A percentile compares a stretch with the other conserved stretches of the same genome.
phyloP scores from a whole-genome alignment of 2,888 invertebrate species.

The Andrena hattorfiana region DNA sequence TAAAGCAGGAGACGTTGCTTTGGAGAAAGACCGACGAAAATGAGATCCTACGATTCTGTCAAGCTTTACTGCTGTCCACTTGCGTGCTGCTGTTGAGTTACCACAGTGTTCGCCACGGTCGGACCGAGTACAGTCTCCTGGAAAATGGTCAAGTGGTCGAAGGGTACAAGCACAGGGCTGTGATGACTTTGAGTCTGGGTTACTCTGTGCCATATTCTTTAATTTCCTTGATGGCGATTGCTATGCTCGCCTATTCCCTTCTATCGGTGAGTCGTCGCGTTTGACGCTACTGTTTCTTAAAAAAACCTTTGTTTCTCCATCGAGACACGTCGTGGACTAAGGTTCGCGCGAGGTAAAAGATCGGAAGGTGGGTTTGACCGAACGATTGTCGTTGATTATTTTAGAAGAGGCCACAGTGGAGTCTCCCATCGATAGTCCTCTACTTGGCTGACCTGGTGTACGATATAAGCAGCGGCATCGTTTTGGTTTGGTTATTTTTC shows the following conservation, averaged over 20 bases:
- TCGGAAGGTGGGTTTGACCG: background rate
- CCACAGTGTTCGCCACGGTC: constrained; percentile 71
- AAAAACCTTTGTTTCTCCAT: background rate
- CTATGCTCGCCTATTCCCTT: constrained; percentile 76
- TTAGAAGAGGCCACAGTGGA: constrained; percentile 76
- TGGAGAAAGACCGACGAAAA: constrained; percentile 24
- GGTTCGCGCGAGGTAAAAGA: background rate
- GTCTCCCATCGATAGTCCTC: constrained; percentile 75
- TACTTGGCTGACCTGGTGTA: constrained; percentile 74
- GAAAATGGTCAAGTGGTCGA: constrained; percentile 73
- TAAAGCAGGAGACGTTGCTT: background rate
- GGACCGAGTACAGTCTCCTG: constrained; percentile 73
- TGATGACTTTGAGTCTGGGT: constrained; percentile 74
- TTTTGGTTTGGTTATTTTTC: constrained; percentile 75
- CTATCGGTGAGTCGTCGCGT: constrained; percentile 68
- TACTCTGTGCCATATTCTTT: constrained; percentile 73
- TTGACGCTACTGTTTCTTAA: background rate
- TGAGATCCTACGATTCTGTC: constrained; percentile 69
- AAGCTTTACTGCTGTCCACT: constrained; percentile 68
- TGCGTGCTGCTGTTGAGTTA: constrained; percentile 73
- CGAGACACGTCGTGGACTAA: background rate
- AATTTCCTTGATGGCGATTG: constrained; percentile 63
- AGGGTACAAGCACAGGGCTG: constrained; percentile 70
- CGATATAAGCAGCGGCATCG: constrained; percentile 71
- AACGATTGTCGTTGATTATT: constrained; percentile 10